These are phyloP conservation scores for Zosterops lateralis DNA, from an alignment of 2,113 vertebrate species.

Conservation along the genomic window DNA sequence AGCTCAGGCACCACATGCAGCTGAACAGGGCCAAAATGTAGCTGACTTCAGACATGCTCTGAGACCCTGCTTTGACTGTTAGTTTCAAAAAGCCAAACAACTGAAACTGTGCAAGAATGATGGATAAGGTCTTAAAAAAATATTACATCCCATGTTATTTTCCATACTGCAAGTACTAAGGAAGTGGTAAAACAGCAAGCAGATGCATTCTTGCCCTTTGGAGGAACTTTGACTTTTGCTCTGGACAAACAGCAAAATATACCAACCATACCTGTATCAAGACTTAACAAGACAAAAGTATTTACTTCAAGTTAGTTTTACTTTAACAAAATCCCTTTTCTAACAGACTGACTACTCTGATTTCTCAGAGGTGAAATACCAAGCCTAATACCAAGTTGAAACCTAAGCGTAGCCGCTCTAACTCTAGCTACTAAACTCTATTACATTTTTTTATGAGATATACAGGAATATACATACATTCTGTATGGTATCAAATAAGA, in stretches of 20 bases:
- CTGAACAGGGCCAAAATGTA: background rate
- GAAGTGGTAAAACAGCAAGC: background rate
- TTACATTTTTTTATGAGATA: background rate
- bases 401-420: rapidly evolving
- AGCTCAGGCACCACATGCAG: background rate
- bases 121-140: background rate
- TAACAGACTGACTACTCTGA: background rate
- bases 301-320: background rate
- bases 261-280: background rate
- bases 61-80: background rate
- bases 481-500: background rate
- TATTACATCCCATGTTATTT: background rate
- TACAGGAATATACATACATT: background rate
- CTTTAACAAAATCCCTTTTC: background rate
- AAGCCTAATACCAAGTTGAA: background rate
- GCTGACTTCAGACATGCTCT: background rate
- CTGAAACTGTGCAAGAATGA: background rate
- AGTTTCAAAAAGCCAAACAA: background rate
- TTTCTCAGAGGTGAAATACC: background rate
- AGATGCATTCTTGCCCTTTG: background rate
- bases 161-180: background rate
- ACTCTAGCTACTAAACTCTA: background rate
- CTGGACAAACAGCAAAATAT: background rate
- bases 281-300: background rate
- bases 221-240: background rate